A percentile compares a stretch with the other conserved stretches of the same genome.
Evolutionary conservation across 2,113 vertebrate genomes (phyloP).

Genomic region (Solenodon paradoxus): DNA sequence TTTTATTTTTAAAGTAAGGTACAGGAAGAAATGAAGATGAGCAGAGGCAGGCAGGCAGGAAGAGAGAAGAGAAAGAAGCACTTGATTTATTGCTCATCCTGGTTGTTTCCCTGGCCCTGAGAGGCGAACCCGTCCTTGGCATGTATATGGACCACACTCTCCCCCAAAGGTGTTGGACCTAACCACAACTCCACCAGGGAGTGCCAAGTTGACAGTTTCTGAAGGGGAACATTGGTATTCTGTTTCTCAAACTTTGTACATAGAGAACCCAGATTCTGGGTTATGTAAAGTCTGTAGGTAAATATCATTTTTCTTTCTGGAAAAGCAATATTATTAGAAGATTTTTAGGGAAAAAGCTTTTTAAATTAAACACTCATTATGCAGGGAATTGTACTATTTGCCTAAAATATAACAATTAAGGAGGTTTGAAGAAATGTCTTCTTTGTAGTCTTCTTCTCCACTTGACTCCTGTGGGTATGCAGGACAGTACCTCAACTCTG

Average conservation of each 20-base stretch:
- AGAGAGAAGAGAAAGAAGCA: too few species aligned
- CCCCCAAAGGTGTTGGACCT: too few species aligned
- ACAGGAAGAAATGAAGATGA: too few species aligned
- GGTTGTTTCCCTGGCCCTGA: too few species aligned
- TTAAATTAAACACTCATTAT: background rate
- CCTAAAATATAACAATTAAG: background rate
- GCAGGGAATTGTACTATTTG: background rate
- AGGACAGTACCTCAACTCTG: background rate
- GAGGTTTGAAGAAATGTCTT: background rate
- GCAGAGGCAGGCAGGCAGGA: too few species aligned
- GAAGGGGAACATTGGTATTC: background rate
- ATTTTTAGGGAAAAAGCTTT: background rate
- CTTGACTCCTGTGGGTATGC: accelerated
- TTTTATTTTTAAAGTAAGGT: too few species aligned
- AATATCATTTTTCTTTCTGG: background rate
- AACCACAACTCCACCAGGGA: too few species aligned
- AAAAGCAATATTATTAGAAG: background rate
- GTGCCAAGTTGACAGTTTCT: too few species aligned
- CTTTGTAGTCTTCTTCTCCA: background rate
- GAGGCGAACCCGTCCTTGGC: too few species aligned
- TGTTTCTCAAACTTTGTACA: background rate
- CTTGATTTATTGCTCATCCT: too few species aligned
- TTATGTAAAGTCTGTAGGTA: background rate
- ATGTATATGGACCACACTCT: too few species aligned
- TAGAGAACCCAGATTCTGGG: background rate